Conservation (phyloP, 1,140 invertebrate species). For the Neodiprion fabricii region DNA sequence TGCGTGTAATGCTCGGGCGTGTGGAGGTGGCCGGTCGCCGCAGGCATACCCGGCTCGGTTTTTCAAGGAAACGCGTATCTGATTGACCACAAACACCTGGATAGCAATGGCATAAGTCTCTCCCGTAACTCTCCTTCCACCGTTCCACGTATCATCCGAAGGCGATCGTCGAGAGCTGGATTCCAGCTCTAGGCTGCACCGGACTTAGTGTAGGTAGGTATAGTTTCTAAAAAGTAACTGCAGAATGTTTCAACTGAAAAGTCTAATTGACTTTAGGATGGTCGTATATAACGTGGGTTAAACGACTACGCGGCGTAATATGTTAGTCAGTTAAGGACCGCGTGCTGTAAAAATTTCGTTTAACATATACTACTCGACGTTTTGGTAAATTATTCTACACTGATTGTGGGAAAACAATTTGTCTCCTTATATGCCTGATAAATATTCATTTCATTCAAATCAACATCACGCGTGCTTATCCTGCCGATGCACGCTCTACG, state of each 20-base stretch:
- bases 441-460: too few species aligned
- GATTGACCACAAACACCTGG: constrained; percentile 19
- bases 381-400: too few species aligned
- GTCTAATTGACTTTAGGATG: neutral
- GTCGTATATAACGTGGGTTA: neutral
- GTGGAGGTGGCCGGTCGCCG: neutral
- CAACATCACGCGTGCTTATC: too few species aligned
- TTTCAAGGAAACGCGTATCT: constrained; percentile 22
- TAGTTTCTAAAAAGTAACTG: constrained; percentile 44
- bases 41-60: constrained; percentile 6
- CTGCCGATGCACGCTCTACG: too few species aligned
- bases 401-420: too few species aligned
- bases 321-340: too few species aligned
- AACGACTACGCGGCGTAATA: too few species aligned
- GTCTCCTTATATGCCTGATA: too few species aligned
- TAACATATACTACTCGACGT: too few species aligned
- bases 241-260: neutral
- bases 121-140: constrained; percentile 31
- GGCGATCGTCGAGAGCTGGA: constrained; percentile 36
- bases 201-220: constrained; percentile 25
- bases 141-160: constrained; percentile 29
- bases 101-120: constrained; percentile 29
- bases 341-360: too few species aligned
- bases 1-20: neutral
- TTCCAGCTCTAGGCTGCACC: too few species aligned